Evolutionary conservation across 1,140 invertebrate genomes (phyloP).

Genomic region (Musca domestica): DNA sequence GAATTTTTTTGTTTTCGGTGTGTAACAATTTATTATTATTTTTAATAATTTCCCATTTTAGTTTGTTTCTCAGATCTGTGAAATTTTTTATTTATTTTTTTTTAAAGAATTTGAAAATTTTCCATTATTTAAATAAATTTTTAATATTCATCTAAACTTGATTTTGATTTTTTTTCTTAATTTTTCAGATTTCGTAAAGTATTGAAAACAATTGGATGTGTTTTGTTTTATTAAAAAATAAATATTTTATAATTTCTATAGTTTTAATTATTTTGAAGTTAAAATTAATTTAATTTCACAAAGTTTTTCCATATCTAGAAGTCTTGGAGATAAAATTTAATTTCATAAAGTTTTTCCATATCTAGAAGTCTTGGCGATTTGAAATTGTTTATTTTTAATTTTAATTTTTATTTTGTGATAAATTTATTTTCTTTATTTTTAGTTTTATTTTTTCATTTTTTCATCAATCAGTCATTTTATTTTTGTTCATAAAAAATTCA

Average conservation of each 20-base stretch:
- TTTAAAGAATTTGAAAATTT: background rate
- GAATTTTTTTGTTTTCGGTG: background rate
- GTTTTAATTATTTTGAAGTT: background rate
- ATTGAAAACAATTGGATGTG: background rate
- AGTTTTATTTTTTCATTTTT: no score
- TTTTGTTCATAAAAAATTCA: background rate
- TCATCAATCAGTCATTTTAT: no score
- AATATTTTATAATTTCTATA: no score
- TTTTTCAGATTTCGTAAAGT: background rate
- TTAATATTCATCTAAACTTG: no score
- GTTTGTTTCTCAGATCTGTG: no score
- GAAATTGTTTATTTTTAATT: no score
- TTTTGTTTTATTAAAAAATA: no score
- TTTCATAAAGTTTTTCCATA: background rate
- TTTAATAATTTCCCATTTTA: no score
- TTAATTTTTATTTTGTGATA: no score
- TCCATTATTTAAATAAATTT: constrained; percentile 12
- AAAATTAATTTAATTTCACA: background rate
- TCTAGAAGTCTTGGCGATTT: background rate
- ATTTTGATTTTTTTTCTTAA: constrained; percentile 16
- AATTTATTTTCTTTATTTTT: no score
- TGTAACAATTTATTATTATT: background rate
- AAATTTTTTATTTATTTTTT: background rate
- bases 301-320: background rate
- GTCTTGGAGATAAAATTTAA: background rate